Conservation (phyloP, 2,113 vertebrate species). For the Tragulus kanchil region DNA sequence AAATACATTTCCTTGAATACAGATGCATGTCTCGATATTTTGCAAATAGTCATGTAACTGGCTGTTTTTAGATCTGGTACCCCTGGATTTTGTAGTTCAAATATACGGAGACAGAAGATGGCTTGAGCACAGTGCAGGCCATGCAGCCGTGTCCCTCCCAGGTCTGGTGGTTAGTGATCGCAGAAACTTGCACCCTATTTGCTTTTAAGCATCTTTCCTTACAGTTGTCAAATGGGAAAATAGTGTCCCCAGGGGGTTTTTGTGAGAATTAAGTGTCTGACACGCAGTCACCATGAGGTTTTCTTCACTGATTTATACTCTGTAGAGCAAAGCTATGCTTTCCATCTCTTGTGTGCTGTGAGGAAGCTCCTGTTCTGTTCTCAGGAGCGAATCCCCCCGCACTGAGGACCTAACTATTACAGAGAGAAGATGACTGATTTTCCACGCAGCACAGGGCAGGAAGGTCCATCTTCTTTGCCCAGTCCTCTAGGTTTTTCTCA, state of each 20-base stretch:
- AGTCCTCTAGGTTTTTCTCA: background rate
- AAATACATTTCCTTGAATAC: conserved; percentile 67
- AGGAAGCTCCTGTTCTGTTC: background rate
- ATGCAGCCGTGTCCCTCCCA: background rate
- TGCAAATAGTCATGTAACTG: conserved; percentile 6
- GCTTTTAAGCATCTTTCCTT: background rate
- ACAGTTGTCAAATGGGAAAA: background rate
- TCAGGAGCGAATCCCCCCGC: background rate
- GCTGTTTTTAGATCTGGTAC: conserved; percentile 56
- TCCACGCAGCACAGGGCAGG: background rate
- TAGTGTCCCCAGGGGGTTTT: background rate
- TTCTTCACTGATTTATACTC: background rate
- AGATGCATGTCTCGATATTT: background rate
- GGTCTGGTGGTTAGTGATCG: background rate
- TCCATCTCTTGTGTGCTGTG: background rate
- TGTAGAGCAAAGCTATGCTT: background rate
- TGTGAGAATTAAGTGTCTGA: background rate
- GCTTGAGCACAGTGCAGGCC: background rate
- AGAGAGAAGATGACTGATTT: background rate
- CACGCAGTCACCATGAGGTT: background rate
- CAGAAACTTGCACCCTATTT: background rate
- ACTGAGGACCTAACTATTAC: background rate
- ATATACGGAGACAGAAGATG: background rate
- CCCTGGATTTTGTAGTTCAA: background rate
- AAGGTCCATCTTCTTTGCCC: background rate